These are phyloP conservation scores for Chaetodon trifasciatus DNA, from an alignment of 2,797 vertebrate genomes.

Conservation along the genomic window DNA sequence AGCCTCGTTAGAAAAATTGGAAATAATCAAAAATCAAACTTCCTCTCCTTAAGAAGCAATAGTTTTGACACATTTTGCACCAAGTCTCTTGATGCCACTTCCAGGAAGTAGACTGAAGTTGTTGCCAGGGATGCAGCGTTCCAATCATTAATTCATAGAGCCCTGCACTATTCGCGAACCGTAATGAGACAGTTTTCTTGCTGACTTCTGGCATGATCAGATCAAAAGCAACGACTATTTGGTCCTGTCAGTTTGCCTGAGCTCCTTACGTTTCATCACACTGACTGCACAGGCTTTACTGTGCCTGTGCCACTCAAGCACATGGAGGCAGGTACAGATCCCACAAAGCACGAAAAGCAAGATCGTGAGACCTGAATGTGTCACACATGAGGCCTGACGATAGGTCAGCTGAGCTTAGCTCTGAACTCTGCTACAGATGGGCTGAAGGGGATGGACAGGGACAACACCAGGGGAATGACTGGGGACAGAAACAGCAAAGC, in stretches of 20 bases:
- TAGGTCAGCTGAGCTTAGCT: slow-evolving; percentile 27
- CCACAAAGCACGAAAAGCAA: slow-evolving; percentile 38
- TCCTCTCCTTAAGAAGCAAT: slow-evolving; percentile 24
- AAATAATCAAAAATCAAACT: slow-evolving; percentile 27
- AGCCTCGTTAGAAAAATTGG: background rate
- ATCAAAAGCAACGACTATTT: slow-evolving; percentile 43
- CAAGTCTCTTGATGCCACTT: slow-evolving; percentile 33
- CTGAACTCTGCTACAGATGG: slow-evolving; percentile 29
- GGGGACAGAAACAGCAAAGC: slow-evolving; percentile 78
- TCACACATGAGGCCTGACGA: slow-evolving; percentile 32
- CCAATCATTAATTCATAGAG: slow-evolving; percentile 49
- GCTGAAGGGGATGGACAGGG: slow-evolving; percentile 66
- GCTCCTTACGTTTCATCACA: slow-evolving; percentile 17
- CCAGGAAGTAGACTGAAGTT: slow-evolving; percentile 32
- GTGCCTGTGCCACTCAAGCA: slow-evolving; percentile 17
- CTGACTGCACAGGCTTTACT: slow-evolving; percentile 11
- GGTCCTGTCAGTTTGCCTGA: slow-evolving; percentile 29
- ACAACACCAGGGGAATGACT: slow-evolving; percentile 64
- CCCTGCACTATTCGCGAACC: slow-evolving; percentile 13
- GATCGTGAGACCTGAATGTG: slow-evolving; percentile 26
- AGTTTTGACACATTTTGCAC: slow-evolving; percentile 32
- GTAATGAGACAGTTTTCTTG: slow-evolving; percentile 49
- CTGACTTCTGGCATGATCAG: slow-evolving; percentile 28
- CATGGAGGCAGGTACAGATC: slow-evolving; percentile 38
- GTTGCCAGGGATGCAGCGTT: slow-evolving; percentile 30